These are phyloP conservation scores for Spodoptera litura DNA, from an alignment of 1,140 invertebrate species.

Conservation along the genomic window DNA sequence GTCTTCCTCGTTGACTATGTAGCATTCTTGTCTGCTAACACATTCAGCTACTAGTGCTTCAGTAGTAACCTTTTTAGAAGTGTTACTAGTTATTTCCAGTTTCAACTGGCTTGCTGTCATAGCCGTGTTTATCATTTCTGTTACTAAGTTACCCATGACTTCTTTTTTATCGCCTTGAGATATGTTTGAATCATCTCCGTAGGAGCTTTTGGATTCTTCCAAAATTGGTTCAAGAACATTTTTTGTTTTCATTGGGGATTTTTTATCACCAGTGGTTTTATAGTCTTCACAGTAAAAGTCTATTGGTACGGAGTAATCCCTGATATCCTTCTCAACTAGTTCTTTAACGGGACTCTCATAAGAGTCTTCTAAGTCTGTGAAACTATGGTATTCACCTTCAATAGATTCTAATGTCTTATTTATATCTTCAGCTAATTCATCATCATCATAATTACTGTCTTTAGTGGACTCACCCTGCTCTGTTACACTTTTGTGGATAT, in stretches of 20 bases:
- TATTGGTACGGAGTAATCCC: slow-evolving; percentile 82
- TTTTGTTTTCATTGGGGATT: slow-evolving; percentile 66
- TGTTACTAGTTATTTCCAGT: not conserved
- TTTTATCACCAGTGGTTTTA: slow-evolving; percentile 60
- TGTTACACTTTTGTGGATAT: not conserved
- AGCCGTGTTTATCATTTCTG: slow-evolving; percentile 7
- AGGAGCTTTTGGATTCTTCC: slow-evolving; percentile 79
- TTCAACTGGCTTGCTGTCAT: slow-evolving; percentile 10
- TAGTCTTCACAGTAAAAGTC: slow-evolving; percentile 79
- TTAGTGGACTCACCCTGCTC: not conserved
- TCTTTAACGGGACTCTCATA: slow-evolving; percentile 83
- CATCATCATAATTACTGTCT: not conserved
- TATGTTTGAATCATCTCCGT: slow-evolving; percentile 65
- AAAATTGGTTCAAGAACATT: slow-evolving; percentile 74
- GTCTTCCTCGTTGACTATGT: slow-evolving; percentile 2
- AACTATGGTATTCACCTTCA: slow-evolving; percentile 82
- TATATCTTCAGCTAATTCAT: slow-evolving; percentile 44
- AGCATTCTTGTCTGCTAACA: not conserved
- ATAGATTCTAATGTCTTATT: slow-evolving; percentile 58
- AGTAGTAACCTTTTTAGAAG: not conserved
- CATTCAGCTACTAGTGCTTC: slow-evolving; percentile 7
- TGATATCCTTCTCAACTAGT: slow-evolving; percentile 81
- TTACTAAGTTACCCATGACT: not conserved
- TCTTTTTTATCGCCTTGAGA: slow-evolving; percentile 41
- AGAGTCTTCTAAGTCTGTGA: slow-evolving; percentile 74